Evolutionary conservation across 1,140 invertebrate genomes (phyloP).

Genomic region (Drosophila carrolli): DNA sequence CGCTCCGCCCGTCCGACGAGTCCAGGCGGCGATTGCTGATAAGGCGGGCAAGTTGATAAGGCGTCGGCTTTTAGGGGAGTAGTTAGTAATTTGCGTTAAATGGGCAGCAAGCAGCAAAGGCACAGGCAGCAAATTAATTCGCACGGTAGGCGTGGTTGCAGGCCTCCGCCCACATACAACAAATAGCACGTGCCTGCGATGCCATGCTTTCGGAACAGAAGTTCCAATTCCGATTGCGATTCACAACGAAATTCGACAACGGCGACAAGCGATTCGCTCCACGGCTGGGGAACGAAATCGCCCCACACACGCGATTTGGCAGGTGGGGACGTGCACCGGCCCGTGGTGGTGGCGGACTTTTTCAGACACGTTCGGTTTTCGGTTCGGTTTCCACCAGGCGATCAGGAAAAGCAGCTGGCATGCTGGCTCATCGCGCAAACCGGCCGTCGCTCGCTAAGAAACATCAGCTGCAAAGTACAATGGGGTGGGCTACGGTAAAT

Average conservation of each 20-base stretch:
- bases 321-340: conserved; percentile 69
- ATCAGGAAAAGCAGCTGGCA: conserved; percentile 24
- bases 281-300: conserved; percentile 46
- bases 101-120: conserved; percentile 15
- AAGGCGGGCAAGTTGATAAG: conserved; percentile 68
- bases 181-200: conserved; percentile 28
- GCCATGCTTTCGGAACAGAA: conserved; percentile 44
- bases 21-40: conserved; percentile 61
- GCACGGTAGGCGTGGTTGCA: conserved; percentile 78
- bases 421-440: conserved; percentile 30
- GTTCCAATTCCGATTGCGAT: conserved; percentile 57
- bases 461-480: conserved; percentile 14
- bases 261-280: conserved; percentile 60
- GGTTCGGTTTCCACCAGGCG: conserved; percentile 75
- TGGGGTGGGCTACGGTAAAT: not conserved
- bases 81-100: conserved; percentile 65
- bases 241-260: conserved; percentile 40
- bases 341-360: conserved; percentile 72
- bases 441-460: conserved; percentile 1
- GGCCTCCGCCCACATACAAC: conserved; percentile 71
- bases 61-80: conserved; percentile 53
- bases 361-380: conserved; percentile 82
- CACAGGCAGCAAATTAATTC: conserved; percentile 72
- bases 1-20: conserved; percentile 69
- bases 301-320: conserved; percentile 54